Evolutionary conservation across 2,888 invertebrate genomes (phyloP), one percentile per base, ranked within the genome.

Genomic region (Urechis unicinctus): DNA sequence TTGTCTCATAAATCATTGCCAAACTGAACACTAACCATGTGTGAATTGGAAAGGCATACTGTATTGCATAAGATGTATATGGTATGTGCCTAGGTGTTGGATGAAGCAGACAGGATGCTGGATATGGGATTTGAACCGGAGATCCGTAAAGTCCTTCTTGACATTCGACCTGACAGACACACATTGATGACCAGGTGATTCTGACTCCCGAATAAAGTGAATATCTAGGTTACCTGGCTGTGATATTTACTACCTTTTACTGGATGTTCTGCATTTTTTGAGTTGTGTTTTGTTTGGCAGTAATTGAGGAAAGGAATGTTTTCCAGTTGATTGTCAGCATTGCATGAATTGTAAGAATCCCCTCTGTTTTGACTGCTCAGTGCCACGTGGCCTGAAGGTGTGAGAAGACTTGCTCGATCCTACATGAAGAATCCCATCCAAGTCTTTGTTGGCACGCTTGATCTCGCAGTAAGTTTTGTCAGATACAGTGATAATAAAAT

Each of bases 311-410:
- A n/a, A n/a, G n/a, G n/a, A n/a, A n/a, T n/a, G n/a, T n/a, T n/a
- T n/a, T n/a, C n/a, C n/a, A n/a, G n/a, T n/a, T n/a, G n/a, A n/a
- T n/a, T n/a, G n/a, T n/a, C n/a, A 17, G 9, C 36, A 36, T 36
- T 17, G 9, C 9, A 13, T 36, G 36, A 36, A 17, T 17, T 9
- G 36, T 17, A 17, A 45, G 6, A 17, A 48, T 25, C 48, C 5
- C 24, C 9, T 45, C 22, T 44, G 24, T 50, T 9, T 30, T 59
- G 45, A 55, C 50, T 26, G 26, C 70, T 72, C 64, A 87, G 87
- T 72, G 96, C 96, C 17, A 96, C 96, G 0, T 96, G 95, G 96
- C 95, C 95, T 0, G 80, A 83, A 52, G 89, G 87, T 44, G 94
- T 96, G 1, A 83, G 92, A 21, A 82, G 89, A 22, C 80, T 96